phyloP scores from a whole-genome alignment of 2,797 vertebrate species.

The Brotula barbata region DNA sequence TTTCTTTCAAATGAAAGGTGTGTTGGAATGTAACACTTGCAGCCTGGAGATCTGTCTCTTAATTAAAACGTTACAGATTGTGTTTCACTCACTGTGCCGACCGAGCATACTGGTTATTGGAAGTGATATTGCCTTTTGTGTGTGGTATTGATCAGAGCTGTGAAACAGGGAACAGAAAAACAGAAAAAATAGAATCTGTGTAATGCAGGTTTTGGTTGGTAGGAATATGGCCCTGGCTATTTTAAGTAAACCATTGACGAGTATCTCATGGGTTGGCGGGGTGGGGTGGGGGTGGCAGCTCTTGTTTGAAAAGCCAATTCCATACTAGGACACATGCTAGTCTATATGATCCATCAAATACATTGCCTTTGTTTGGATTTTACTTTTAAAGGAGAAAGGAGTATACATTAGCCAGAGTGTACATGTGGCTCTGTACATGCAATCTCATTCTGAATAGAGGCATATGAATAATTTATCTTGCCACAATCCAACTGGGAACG shows the following conservation, averaged over 20 bases:
- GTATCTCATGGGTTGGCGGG: neutral
- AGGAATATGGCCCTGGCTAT: slow-evolving; percentile 17
- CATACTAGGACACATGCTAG: slow-evolving; percentile 46
- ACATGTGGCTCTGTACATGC: slow-evolving; percentile 70
- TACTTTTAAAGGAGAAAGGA: slow-evolving; percentile 69
- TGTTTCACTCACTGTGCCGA: slow-evolving; percentile 57
- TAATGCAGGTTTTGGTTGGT: slow-evolving; percentile 31
- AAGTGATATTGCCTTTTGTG: slow-evolving; percentile 56
- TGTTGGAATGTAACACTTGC: slow-evolving; percentile 72
- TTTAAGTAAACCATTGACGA: slow-evolving; percentile 45
- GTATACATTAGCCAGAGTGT: slow-evolving; percentile 67
- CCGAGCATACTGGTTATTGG: slow-evolving; percentile 65
- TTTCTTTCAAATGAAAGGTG: slow-evolving; percentile 80
- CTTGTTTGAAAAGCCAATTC: slow-evolving; percentile 55
- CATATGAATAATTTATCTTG: slow-evolving; percentile 82
- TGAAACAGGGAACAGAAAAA: slow-evolving; percentile 54
- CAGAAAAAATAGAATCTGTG: slow-evolving; percentile 47
- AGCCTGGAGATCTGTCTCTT: slow-evolving; percentile 66
- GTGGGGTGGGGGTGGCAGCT: slow-evolving; percentile 3
- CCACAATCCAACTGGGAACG: slow-evolving; percentile 75
- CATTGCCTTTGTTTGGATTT: slow-evolving; percentile 69
- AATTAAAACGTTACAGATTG: slow-evolving; percentile 77
- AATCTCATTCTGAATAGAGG: slow-evolving; percentile 75
- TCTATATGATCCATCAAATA: slow-evolving; percentile 62
- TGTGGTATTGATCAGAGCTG: slow-evolving; percentile 56